Evolutionary conservation across 2,113 vertebrate genomes (phyloP).

Genomic region (Epinephelus fuscoguttatus): DNA sequence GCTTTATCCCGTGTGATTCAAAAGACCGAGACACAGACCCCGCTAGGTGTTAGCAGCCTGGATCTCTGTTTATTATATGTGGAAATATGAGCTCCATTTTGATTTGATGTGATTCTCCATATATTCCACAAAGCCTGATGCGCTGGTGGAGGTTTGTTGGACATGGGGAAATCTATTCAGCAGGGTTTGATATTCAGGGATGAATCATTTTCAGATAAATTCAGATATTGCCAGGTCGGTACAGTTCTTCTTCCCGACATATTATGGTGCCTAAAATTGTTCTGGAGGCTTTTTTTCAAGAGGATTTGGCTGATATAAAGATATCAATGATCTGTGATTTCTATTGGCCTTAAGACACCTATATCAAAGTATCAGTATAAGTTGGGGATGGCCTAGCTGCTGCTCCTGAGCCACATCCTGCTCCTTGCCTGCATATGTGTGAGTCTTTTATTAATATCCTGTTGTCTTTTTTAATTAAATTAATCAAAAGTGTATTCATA

Average conservation of each 20-base stretch:
- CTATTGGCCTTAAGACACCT: background rate
- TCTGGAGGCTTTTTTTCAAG: background rate
- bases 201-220: constrained; percentile 5
- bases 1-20: constrained; percentile 90
- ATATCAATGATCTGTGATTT: constrained; percentile 4
- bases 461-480: constrained; percentile 5
- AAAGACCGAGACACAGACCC: constrained; percentile 88
- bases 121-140: constrained; percentile 72
- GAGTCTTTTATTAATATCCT: constrained; percentile 22
- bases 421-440: background rate
- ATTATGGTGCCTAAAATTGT: constrained; percentile 2
- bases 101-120: constrained; percentile 90
- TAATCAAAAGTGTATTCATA: background rate
- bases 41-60: constrained; percentile 89
- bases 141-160: constrained; percentile 51
- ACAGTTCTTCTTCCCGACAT: background rate
- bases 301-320: constrained; percentile 15
- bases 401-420: background rate
- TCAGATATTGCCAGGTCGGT: constrained; percentile 16
- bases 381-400: background rate
- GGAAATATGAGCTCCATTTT: constrained; percentile 91
- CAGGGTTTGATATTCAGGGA: background rate
- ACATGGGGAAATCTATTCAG: constrained; percentile 18
- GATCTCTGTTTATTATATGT: constrained; percentile 97
- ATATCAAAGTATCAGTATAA: constrained; percentile 18